Evolutionary conservation across 2,797 vertebrate genomes (phyloP), one percentile per base, ranked within the genome.

Genomic region (Lacerta agilis): DNA sequence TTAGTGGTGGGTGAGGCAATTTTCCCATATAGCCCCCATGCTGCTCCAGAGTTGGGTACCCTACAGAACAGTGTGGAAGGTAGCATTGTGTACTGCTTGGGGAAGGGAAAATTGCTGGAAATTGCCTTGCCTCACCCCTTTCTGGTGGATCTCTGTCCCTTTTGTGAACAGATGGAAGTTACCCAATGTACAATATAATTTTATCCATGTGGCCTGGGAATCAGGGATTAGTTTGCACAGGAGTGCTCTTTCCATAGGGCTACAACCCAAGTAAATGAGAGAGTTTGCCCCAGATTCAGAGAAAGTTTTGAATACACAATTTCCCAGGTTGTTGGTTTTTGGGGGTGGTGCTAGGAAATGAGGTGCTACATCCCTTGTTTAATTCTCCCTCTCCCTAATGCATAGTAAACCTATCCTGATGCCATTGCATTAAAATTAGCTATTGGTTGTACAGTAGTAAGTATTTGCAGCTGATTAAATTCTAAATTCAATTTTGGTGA

Each of bases 401-500:
- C 33, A 29, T 87, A 45, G 23, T 36, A 76, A 82, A 61, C 58
- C 23, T 10, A n/a, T 72, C 55, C 5, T 69, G 8, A 5, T 72
- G 20, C 38, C 72, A 43, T 8, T 58, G 17, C 82, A 0, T 76
- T 92, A 67, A 72, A 75, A 29, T 69, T 78, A 75, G 4, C 3
- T 1, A 89, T 91, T 94, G 75, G 0, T 0, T 49, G 49, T 49
- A 49, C 49, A 76, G 92, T 87, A 58, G n/a, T 10, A 27, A 92
- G 84, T 0, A 43, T 1, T 27, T 66, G 0, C 23, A 69, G 29
- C 86, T 89, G 91, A 27, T 61, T 61, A 61, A 61, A 23, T 89
- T 88, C 87, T 55, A 55, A 45, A 82, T 92, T 29, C 1, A 17
- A 17, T 83, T 92, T 75, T 93, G n/a, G 9, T 83, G 87, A 64